Base-by-base conservation (phyloP, 2,888 invertebrate species). In the Hirtodrosophila cameraria region DNA sequence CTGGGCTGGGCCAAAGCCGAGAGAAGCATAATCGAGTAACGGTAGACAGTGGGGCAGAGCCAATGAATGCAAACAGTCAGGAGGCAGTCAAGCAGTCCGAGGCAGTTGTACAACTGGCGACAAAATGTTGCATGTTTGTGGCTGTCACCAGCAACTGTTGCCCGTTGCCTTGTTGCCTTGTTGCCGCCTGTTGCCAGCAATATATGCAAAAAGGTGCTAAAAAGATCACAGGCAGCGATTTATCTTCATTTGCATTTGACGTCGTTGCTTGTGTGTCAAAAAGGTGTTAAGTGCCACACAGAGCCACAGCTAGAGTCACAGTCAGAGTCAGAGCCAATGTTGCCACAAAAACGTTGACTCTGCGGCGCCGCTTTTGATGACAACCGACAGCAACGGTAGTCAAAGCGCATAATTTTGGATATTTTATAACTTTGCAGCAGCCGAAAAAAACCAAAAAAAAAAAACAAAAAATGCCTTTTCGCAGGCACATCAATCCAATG, bases 231-330 rank as follows among this genome's bases (percentile, higher is more conserved):
- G 75, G 67, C 79, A 81, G 79, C 86, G 86, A 87, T 87, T 87
- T 87, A 87, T 87, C 88, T 86, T 88, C 87, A 86, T 88, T 87
- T 88, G 86, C 86, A 88, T 82, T 82, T 84, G 82, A 82, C 84
- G 82, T 84, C 85, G 88, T 67, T 76, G 79, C 77, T 70, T 73
- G 80, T 80, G 81, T 86, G 82, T 82, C 82, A 82, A 86, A 83
- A 82, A 82, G 82, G 86, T 82, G 82, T 82, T 82, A 83, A 86
- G 84, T 83, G 85, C 81, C 73, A 82, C 69, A 72, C 64, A 35
- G n/a, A 36, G 59, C 42, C 48, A 23, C 16, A 43, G 31, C 38
- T 50, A 50, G 33, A 43, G 61, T 48, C 16, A n/a, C 52, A 35
- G 33, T 36, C 7, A 30, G 38, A 12, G 48, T 16, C 16, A 36